These are phyloP conservation scores for Peromyscus leucopus DNA, from an alignment of 2,113 vertebrate species.

Conservation along the genomic window DNA sequence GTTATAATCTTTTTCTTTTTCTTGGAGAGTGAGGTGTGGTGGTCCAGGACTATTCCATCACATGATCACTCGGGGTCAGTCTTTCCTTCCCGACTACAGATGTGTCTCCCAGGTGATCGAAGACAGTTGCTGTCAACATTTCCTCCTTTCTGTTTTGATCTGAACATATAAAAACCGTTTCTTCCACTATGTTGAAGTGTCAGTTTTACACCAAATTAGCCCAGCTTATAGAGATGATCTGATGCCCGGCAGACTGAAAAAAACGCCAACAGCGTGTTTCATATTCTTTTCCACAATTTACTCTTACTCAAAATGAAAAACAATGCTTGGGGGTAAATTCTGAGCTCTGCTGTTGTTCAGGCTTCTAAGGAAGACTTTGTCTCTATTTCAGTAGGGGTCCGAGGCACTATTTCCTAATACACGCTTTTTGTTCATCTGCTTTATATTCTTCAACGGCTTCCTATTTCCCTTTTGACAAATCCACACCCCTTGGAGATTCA, in stretches of 20 bases:
- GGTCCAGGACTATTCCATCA: neutral
- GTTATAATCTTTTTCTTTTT: no score
- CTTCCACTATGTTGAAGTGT: neutral
- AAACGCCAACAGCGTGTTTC: neutral
- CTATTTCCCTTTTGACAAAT: neutral
- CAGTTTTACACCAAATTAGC: neutral
- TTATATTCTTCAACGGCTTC: neutral
- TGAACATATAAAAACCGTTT: neutral
- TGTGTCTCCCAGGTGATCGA: neutral
- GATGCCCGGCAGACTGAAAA: neutral
- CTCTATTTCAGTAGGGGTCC: neutral
- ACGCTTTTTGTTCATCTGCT: neutral
- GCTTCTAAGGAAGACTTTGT: constrained; percentile 13
- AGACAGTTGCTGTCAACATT: neutral
- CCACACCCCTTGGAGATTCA: neutral
- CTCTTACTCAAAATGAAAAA: constrained; percentile 9
- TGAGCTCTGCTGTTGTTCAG: neutral
- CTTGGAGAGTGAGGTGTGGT: neutral
- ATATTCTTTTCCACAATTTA: neutral
- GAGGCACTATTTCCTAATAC: neutral
- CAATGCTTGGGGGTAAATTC: neutral
- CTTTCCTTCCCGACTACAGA: neutral
- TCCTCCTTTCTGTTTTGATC: neutral
- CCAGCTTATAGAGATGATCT: neutral
- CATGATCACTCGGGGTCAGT: neutral